Evolutionary conservation across 1,140 invertebrate species (phyloP).

Genomic region (Platorchestia sp.): DNA sequence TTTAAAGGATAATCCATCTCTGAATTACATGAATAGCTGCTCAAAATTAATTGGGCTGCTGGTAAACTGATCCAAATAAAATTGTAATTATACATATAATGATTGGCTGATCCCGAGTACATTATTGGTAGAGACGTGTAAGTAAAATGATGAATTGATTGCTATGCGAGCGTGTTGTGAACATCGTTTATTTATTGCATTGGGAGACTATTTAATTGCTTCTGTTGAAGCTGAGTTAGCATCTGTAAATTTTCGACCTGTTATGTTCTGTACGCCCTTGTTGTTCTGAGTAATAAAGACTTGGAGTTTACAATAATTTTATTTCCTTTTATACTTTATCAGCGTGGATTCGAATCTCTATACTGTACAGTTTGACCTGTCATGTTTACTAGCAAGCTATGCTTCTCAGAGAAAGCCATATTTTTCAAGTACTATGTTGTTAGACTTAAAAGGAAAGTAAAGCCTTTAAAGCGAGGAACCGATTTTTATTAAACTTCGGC

Average conservation of each 20-base stretch:
- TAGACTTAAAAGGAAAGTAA: too few relatives aligned
- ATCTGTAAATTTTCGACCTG: constrained; percentile 31
- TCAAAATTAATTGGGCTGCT: not conserved
- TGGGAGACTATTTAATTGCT: not conserved
- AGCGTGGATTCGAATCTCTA: not conserved
- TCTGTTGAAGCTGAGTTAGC: not conserved
- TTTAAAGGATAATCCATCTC: not conserved
- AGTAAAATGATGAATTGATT: not conserved
- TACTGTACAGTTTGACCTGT: not conserved
- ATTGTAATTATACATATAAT: not conserved
- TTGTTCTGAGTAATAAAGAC: constrained; percentile 38
- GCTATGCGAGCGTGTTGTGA: not conserved
- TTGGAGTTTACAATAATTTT: not conserved
- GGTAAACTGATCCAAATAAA: not conserved
- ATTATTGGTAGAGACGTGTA: not conserved
- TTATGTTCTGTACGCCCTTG: not conserved
- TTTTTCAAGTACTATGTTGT: too few relatives aligned
- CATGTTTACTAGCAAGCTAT: not conserved
- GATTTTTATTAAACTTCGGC: too few relatives aligned
- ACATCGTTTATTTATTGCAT: constrained; percentile 37
- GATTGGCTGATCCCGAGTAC: not conserved
- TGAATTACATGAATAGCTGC: not conserved
- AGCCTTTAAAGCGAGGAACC: too few relatives aligned
- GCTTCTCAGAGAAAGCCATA: not conserved
- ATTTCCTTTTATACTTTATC: not conserved